Conservation (phyloP, 2,113 vertebrate species). For the Eulacestoma nigropectus region DNA sequence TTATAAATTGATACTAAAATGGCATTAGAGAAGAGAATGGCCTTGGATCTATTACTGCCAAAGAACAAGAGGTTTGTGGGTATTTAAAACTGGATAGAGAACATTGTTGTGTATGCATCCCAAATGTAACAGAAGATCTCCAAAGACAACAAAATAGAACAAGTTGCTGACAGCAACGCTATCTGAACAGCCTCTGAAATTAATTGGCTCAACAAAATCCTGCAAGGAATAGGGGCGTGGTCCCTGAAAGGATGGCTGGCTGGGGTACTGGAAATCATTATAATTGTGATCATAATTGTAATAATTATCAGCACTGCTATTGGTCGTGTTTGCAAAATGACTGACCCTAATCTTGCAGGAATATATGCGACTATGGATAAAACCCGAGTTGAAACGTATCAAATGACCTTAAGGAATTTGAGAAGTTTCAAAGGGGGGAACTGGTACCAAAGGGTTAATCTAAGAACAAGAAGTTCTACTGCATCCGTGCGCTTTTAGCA, state of each 20-base stretch:
- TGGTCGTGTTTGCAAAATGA: accelerated
- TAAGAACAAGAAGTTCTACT: background rate
- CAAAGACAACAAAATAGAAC: background rate
- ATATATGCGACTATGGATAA: no score
- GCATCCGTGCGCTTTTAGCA: background rate
- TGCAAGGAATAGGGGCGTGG: no score
- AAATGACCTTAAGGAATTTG: background rate
- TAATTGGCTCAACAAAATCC: background rate
- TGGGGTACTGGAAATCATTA: background rate
- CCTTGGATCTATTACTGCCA: background rate
- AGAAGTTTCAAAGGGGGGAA: background rate
- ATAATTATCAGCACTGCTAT: background rate
- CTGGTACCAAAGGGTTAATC: background rate
- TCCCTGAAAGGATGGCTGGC: background rate
- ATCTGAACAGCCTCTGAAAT: background rate
- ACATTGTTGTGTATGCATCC: background rate
- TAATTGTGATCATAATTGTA: background rate
- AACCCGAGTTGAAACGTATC: background rate
- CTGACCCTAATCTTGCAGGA: background rate
- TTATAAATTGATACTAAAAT: background rate
- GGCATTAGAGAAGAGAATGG: background rate
- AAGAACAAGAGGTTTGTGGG: background rate
- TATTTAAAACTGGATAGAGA: background rate
- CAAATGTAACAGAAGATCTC: background rate
- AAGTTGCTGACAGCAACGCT: background rate